Evolutionary conservation across 2,888 invertebrate genomes (phyloP).

Genomic region (Aethes cnicana): DNA sequence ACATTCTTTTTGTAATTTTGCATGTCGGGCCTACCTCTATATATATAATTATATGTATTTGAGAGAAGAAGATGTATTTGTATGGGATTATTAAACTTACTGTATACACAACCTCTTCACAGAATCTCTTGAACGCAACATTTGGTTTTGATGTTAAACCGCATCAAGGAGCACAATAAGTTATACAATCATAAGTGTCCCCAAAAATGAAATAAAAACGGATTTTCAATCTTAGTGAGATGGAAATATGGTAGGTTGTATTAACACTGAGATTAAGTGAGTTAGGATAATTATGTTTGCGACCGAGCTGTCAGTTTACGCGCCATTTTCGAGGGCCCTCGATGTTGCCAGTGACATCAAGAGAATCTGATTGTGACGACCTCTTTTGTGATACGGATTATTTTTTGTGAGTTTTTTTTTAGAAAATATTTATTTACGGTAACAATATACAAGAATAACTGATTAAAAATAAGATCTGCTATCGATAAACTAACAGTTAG

Average conservation of each 20-base stretch:
- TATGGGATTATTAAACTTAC: background rate
- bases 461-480: too few relatives aligned
- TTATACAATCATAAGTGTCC: slow-evolving; percentile 7
- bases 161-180: slow-evolving; percentile 20
- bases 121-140: slow-evolving; percentile 14
- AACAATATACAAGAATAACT: too few relatives aligned
- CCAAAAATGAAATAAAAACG: background rate
- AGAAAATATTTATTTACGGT: slow-evolving; percentile 11
- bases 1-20: too few relatives aligned
- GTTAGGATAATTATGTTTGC: slow-evolving; percentile 37
- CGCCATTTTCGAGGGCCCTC: slow-evolving; percentile 67
- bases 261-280: slow-evolving; percentile 38
- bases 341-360: slow-evolving; percentile 69
- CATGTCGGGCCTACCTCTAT: too few relatives aligned
- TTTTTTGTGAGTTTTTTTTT: slow-evolving; percentile 48
- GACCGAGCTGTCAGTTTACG: slow-evolving; percentile 56
- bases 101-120: slow-evolving; percentile 10
- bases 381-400: slow-evolving; percentile 39
- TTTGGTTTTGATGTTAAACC: slow-evolving; percentile 13
- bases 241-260: slow-evolving; percentile 13
- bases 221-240: background rate
- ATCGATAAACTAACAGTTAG: too few relatives aligned
- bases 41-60: too few relatives aligned
- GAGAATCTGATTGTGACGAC: slow-evolving; percentile 51
- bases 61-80: too few relatives aligned